phyloP scores from a whole-genome alignment of 2,113 vertebrate species.

The Oncorhynchus gorbuscha region DNA sequence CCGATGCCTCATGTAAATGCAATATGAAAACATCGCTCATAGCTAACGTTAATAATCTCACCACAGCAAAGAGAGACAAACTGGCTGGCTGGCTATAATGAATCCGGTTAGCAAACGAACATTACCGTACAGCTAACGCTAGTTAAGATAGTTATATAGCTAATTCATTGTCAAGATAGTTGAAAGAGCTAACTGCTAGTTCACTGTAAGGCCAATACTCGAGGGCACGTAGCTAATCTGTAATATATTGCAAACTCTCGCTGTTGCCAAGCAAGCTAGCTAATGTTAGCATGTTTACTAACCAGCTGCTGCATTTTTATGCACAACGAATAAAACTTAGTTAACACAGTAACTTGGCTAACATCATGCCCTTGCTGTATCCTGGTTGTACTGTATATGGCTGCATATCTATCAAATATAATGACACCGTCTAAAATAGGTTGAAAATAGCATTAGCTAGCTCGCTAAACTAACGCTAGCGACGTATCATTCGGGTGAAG shows the following conservation, averaged over 20 bases:
- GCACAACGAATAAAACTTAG: neutral
- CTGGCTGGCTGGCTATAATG: neutral
- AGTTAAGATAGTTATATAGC: too few species aligned
- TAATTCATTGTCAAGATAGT: too few species aligned
- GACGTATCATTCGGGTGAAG: constrained; percentile 55
- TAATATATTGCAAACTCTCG: neutral
- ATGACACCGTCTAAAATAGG: neutral
- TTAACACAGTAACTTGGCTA: neutral
- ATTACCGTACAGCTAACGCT: too few species aligned
- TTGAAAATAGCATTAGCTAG: neutral
- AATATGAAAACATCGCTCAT: neutral
- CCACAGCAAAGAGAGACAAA: too few species aligned
- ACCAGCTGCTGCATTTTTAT: neutral
- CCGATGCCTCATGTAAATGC: neutral
- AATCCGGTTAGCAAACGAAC: neutral
- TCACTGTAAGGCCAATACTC: too few species aligned
- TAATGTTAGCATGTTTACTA: neutral
- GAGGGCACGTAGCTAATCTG: neutral
- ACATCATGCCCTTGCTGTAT: neutral
- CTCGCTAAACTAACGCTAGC: constrained; percentile 50
- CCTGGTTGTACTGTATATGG: neutral
- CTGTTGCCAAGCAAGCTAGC: constrained; percentile 24
- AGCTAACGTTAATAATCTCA: neutral
- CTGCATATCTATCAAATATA: neutral
- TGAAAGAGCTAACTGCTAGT: too few species aligned